Conservation (phyloP, 2,888 invertebrate species). For the Silvanus unidentatus region DNA sequence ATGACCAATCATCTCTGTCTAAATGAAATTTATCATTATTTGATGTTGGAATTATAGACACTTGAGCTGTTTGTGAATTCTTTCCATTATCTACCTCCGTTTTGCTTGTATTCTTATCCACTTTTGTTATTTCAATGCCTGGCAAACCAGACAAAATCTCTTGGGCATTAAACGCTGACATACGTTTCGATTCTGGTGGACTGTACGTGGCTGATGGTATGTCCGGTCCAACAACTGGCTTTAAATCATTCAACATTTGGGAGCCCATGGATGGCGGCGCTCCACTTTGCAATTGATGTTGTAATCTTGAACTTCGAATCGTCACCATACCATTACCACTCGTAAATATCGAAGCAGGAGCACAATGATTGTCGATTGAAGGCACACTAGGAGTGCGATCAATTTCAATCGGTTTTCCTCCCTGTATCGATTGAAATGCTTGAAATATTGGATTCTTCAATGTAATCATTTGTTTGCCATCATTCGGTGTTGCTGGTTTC, state of each 20-base stretch:
- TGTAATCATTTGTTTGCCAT: constrained; percentile 59
- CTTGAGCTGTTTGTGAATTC: constrained; percentile 41
- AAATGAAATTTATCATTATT: constrained; percentile 35
- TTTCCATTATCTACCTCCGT: constrained; percentile 26
- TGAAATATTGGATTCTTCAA: constrained; percentile 75
- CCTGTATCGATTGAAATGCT: constrained; percentile 40
- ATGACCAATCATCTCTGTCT: constrained; percentile 43
- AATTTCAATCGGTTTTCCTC: not conserved
- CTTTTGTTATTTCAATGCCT: constrained; percentile 45
- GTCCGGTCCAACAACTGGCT: constrained; percentile 33
- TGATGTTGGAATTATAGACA: constrained; percentile 43
- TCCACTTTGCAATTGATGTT: constrained; percentile 31
- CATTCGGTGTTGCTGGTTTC: constrained; percentile 24
- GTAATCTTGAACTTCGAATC: constrained; percentile 67
- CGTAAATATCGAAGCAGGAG: constrained; percentile 62
- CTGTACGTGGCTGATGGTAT: constrained; percentile 13
- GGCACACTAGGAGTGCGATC: constrained; percentile 28
- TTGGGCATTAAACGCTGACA: constrained; percentile 39
- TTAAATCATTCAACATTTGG: constrained; percentile 31
- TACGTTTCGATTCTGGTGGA: constrained; percentile 14
- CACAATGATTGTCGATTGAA: constrained; percentile 35
- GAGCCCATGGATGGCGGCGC: constrained; percentile 25
- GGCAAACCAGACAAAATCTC: constrained; percentile 44
- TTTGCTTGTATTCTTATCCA: constrained; percentile 35
- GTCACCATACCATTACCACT: constrained; percentile 78